Conservation (phyloP, 2,888 invertebrate genomes). For the Orthosia gothica region DNA sequence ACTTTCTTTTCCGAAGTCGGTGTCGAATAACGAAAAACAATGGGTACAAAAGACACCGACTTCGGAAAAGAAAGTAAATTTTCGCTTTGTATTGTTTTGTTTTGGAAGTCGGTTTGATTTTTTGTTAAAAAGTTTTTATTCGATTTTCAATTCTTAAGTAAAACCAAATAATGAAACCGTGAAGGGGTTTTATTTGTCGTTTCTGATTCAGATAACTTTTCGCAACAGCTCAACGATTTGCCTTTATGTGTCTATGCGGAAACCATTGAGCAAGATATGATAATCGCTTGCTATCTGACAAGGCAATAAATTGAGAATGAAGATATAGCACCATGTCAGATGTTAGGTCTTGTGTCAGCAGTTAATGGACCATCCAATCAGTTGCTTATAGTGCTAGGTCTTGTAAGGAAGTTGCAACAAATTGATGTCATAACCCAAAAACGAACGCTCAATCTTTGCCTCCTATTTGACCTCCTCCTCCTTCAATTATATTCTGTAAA, state of each 20-base stretch:
- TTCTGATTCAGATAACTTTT: slow-evolving; percentile 39
- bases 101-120: too few relatives aligned
- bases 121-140: too few relatives aligned
- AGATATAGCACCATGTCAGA: slow-evolving; percentile 19
- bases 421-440: slow-evolving; percentile 1
- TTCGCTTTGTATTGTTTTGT: too few relatives aligned
- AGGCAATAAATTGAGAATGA: slow-evolving; percentile 26
- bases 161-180: slow-evolving; percentile 31
- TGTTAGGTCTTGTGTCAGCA: neutral
- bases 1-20: too few relatives aligned
- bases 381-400: neutral
- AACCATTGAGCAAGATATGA: slow-evolving; percentile 49
- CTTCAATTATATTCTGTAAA: neutral
- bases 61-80: too few relatives aligned
- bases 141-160: neutral
- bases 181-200: slow-evolving; percentile 29
- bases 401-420: slow-evolving; percentile 3
- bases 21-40: too few relatives aligned
- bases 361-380: slow-evolving; percentile 4
- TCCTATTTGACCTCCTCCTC: neutral
- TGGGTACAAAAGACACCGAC: too few relatives aligned
- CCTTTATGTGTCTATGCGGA: slow-evolving; percentile 44
- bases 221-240: slow-evolving; percentile 34
- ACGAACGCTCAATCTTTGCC: neutral
- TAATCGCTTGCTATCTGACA: slow-evolving; percentile 35